Conservation (phyloP, 2,113 vertebrate species). For the Pollimyrus isidori region DNA sequence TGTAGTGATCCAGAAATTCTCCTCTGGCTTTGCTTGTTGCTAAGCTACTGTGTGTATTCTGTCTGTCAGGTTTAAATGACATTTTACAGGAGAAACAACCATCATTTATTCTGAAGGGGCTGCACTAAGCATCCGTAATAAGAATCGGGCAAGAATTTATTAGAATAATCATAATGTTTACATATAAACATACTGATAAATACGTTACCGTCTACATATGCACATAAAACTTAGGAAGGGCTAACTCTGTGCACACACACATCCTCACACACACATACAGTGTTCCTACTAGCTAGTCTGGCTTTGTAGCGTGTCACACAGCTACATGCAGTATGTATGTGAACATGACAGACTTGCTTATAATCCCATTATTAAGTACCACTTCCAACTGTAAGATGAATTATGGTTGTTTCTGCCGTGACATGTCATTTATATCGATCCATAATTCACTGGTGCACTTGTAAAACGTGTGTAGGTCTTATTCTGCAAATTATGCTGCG, state of each 20-base stretch:
- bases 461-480: neutral
- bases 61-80: neutral
- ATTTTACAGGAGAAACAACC: neutral
- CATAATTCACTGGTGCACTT: conserved; percentile 22
- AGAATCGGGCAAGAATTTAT: neutral
- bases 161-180: neutral
- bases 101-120: neutral
- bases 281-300: neutral
- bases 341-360: neutral
- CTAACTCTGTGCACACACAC: neutral
- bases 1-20: neutral
- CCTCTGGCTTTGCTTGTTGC: neutral
- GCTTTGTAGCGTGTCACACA: neutral
- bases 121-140: neutral
- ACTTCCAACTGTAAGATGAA: conserved; percentile 8
- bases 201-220: neutral
- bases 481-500: neutral
- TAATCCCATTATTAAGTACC: neutral
- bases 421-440: conserved; percentile 30
- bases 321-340: neutral
- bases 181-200: neutral
- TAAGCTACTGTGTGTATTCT: neutral
- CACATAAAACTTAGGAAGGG: neutral
- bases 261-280: neutral
- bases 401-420: conserved; percentile 19